Evolutionary conservation across 2,888 invertebrate species (phyloP).

Genomic region (Brachypalpus laphriformis): DNA sequence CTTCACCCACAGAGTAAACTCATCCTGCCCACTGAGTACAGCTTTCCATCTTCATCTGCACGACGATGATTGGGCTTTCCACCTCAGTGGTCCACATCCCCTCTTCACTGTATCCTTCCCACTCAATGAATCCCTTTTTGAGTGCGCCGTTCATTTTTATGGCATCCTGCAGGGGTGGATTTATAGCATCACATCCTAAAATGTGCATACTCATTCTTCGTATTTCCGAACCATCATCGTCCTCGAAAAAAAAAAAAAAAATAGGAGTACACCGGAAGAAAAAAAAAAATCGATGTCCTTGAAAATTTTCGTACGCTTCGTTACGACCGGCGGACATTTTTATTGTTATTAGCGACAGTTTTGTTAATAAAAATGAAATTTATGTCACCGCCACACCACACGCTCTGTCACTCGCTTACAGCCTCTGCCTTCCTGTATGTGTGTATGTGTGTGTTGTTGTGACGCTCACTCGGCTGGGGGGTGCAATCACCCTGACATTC

Average conservation of each 20-base stretch:
- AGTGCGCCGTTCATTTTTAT: constrained; percentile 70
- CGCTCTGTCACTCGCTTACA: constrained; percentile 57
- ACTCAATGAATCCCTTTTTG: constrained; percentile 56
- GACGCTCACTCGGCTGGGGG: constrained; percentile 20
- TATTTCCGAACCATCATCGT: constrained; percentile 44
- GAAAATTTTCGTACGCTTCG: constrained; percentile 74
- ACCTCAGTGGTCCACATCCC: constrained; percentile 40
- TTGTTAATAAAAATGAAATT: constrained; percentile 78
- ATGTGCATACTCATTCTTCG: constrained; percentile 56
- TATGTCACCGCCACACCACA: constrained; percentile 76
- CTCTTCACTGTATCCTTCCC: constrained; percentile 41
- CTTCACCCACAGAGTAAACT: constrained; percentile 39
- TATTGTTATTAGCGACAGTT: constrained; percentile 77
- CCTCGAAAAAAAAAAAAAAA: constrained; percentile 42
- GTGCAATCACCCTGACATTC: constrained; percentile 71
- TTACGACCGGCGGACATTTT: constrained; percentile 76
- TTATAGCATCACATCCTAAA: constrained; percentile 65
- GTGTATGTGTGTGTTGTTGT: constrained; percentile 21
- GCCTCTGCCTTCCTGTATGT: constrained; percentile 13
- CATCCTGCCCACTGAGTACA: constrained; percentile 23
- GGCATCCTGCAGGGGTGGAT: constrained; percentile 72
- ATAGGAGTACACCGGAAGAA: not conserved
- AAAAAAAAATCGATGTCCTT: constrained; percentile 76
- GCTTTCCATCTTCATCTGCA: constrained; percentile 55
- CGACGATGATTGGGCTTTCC: constrained; percentile 69